Evolutionary conservation across 2,888 invertebrate species (phyloP).

Genomic region (Molanna angustata): DNA sequence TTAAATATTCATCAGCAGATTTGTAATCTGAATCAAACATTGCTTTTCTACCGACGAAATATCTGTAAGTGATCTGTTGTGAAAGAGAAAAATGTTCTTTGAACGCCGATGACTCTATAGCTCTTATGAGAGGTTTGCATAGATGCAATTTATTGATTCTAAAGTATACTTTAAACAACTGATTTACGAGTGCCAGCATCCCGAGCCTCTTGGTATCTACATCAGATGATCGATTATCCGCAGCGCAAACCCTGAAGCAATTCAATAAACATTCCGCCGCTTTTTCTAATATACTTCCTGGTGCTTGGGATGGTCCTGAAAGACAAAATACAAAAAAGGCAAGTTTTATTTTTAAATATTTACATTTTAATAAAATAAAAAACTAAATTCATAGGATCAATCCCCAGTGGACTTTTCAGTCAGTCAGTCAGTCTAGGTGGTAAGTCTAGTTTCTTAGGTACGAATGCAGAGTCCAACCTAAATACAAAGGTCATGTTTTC

Average conservation of each 20-base stretch:
- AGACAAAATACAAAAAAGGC: too few relatives aligned
- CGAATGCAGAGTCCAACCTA: too few relatives aligned
- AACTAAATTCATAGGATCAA: too few relatives aligned
- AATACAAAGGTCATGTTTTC: too few relatives aligned
- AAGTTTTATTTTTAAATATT: too few relatives aligned
- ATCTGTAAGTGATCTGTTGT: conserved; percentile 95
- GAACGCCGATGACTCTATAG: conserved; percentile 89
- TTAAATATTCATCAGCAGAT: conserved; percentile 87
- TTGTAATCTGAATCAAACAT: conserved; percentile 98
- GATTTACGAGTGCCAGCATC: conserved; percentile 95
- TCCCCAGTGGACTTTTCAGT: too few relatives aligned
- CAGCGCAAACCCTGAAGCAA: conserved; percentile 92
- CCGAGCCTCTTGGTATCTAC: conserved; percentile 93
- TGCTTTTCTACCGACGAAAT: conserved; percentile 95
- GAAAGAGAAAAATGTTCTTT: conserved; percentile 88
- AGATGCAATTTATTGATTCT: conserved; percentile 86
- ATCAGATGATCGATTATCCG: conserved; percentile 87
- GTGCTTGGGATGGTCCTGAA: conserved; percentile 44
- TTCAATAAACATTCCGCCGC: conserved; percentile 91
- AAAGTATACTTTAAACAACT: conserved; percentile 92
- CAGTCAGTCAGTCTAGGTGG: too few relatives aligned
- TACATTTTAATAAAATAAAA: too few relatives aligned
- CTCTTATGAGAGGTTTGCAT: conserved; percentile 92
- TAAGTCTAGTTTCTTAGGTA: too few relatives aligned
- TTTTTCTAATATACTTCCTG: conserved; percentile 79